Evolutionary conservation across 1,140 invertebrate genomes (phyloP).

Genomic region (Brachionus plicatilis): DNA sequence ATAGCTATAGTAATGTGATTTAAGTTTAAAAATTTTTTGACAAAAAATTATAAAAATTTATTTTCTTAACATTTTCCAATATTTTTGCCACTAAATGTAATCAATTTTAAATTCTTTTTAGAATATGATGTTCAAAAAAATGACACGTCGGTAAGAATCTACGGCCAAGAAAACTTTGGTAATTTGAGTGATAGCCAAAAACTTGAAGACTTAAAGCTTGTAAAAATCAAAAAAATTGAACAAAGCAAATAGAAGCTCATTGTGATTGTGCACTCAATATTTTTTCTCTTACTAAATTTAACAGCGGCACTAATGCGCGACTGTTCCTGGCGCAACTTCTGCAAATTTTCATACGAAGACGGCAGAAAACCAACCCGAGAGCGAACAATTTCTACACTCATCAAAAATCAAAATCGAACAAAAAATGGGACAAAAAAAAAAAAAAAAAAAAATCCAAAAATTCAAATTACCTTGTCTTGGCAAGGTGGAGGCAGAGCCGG

Average conservation of each 20-base stretch:
- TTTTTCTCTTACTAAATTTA: constrained; percentile 45
- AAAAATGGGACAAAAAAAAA: background rate
- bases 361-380: background rate
- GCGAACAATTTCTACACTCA: background rate
- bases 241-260: no score
- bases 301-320: background rate
- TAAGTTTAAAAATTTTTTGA: no score
- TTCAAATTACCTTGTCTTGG: constrained; percentile 25
- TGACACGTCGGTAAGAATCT: no score
- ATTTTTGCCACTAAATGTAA: no score
- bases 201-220: no score
- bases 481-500: constrained; percentile 9
- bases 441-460: background rate
- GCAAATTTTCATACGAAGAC: constrained; percentile 22
- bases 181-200: no score
- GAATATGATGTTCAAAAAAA: no score
- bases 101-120: no score
- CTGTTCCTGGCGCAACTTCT: background rate
- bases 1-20: no score
- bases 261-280: constrained; percentile 41
- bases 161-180: no score
- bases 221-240: constrained; percentile 20
- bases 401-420: background rate
- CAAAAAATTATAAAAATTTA: no score
- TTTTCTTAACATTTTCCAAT: no score